phyloP scores from a whole-genome alignment of 2,797 vertebrate species.

The Euthynnus affinis region DNA sequence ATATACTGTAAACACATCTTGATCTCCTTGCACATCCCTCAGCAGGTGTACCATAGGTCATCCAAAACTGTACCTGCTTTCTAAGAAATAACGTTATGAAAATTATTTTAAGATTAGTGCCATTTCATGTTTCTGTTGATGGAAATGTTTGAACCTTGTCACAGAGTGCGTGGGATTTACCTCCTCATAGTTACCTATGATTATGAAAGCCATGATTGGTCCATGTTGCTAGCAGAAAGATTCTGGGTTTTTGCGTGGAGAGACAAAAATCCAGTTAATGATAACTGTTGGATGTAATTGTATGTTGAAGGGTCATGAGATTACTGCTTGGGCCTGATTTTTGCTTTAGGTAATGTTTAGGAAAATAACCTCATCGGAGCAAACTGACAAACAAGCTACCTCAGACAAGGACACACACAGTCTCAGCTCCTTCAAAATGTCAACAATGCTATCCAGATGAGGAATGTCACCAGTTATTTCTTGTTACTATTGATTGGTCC shows the following conservation, averaged over 20 bases:
- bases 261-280: slow-evolving; percentile 72
- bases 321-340: slow-evolving; percentile 45
- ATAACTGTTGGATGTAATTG: slow-evolving; percentile 69
- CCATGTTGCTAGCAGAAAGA: slow-evolving; percentile 30
- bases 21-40: slow-evolving; percentile 11
- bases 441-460: slow-evolving; percentile 12
- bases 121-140: slow-evolving; percentile 8
- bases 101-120: not conserved
- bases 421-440: slow-evolving; percentile 22
- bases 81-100: slow-evolving; percentile 4
- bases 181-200: slow-evolving; percentile 45
- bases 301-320: slow-evolving; percentile 58
- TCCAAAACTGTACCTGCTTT: not conserved
- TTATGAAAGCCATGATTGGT: slow-evolving; percentile 57
- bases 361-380: slow-evolving; percentile 56
- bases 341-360: slow-evolving; percentile 58
- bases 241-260: slow-evolving; percentile 48
- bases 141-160: not conserved
- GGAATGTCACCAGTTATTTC: slow-evolving; percentile 5
- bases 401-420: slow-evolving; percentile 35
- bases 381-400: slow-evolving; percentile 43
- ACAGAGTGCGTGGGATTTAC: slow-evolving; percentile 6
- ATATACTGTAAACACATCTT: slow-evolving; percentile 30
- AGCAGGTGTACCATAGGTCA: not conserved
- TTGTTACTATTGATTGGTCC: slow-evolving; percentile 4